phyloP scores from a whole-genome alignment of 2,888 invertebrate genomes.

The Physocephala rufipes region DNA sequence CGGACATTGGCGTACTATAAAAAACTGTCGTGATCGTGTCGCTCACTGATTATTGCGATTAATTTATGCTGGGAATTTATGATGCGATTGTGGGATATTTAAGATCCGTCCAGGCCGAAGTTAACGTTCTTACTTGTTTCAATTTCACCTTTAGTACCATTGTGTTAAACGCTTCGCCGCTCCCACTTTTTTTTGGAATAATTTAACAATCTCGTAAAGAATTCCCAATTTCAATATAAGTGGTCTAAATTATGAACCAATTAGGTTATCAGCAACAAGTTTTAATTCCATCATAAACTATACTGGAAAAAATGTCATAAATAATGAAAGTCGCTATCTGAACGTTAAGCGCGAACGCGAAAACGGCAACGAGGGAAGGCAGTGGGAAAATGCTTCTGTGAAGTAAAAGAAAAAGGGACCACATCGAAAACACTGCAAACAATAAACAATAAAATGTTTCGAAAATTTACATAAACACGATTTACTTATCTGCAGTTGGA shows the following conservation, averaged over 20 bases:
- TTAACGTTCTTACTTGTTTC: no score
- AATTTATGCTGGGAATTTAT: no score
- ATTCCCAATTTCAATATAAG: conserved; percentile 13
- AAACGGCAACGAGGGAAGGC: no score
- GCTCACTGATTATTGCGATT: no score
- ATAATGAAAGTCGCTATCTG: conserved; percentile 4
- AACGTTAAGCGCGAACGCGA: neutral
- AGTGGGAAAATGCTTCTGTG: no score
- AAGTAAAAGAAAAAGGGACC: neutral
- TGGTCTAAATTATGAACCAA: conserved; percentile 31
- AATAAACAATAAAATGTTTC: conserved; percentile 25
- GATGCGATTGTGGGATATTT: no score
- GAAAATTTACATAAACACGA: conserved; percentile 32
- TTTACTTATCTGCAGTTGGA: conserved; percentile 25
- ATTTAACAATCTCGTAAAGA: conserved; percentile 24
- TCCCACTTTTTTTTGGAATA: neutral
- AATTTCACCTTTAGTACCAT: no score
- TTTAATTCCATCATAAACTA: conserved; percentile 10
- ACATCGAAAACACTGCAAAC: conserved; percentile 8
- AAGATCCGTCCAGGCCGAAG: no score
- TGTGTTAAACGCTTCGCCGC: no score
- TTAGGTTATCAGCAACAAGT: conserved; percentile 32
- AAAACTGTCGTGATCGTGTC: no score
- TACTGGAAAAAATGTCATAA: conserved; percentile 1
- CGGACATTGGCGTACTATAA: no score